phyloP scores from a whole-genome alignment of 2,113 vertebrate species.

The Acrocephalus arundinaceus region DNA sequence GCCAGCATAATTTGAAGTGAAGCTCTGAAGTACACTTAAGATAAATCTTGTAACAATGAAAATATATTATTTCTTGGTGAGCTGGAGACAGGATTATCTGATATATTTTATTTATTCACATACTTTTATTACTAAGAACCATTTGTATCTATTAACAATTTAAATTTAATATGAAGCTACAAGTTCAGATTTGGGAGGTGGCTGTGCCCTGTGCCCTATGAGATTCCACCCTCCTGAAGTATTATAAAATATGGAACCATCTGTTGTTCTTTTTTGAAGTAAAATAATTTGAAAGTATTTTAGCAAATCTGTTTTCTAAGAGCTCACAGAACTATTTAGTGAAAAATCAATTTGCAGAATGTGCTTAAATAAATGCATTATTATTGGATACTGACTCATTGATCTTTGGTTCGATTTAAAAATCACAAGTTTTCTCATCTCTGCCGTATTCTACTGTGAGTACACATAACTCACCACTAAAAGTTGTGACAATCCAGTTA shows the following conservation, averaged over 20 bases:
- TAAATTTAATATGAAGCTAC: neutral
- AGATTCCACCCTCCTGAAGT: neutral
- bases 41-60: neutral
- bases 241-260: neutral
- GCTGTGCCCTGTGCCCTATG: neutral
- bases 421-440: neutral
- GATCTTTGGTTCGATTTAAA: neutral
- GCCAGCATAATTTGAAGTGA: neutral
- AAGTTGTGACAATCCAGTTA: neutral
- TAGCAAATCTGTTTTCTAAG: neutral
- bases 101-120: neutral
- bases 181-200: neutral
- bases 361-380: neutral
- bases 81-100: neutral
- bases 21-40: neutral
- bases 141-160: neutral
- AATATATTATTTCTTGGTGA: neutral
- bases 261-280: neutral
- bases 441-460: neutral
- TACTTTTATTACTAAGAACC: neutral
- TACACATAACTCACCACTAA: neutral
- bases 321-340: neutral
- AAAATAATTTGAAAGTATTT: neutral
- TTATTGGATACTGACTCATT: neutral
- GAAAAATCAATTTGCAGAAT: neutral